phyloP scores from a whole-genome alignment of 1,140 invertebrate species.

The Cepaea nemoralis region DNA sequence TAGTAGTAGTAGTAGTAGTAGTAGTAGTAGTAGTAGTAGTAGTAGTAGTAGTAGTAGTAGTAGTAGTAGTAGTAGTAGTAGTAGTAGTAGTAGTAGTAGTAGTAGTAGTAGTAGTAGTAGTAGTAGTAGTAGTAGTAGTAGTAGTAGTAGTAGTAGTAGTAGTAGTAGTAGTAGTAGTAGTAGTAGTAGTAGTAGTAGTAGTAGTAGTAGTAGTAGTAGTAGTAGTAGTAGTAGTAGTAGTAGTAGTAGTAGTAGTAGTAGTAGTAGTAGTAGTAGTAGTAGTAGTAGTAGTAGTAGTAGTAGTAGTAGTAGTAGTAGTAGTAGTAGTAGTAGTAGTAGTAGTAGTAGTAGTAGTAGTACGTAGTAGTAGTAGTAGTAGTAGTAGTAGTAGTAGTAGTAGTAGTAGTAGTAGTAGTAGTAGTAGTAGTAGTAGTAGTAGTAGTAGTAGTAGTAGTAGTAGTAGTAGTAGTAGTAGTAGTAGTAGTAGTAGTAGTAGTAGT shows the following conservation, averaged over 20 bases:
- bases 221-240: conserved; percentile 26
- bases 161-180: conserved; percentile 20
- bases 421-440: conserved; percentile 26
- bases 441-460: conserved; percentile 26
- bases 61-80: conserved; percentile 24
- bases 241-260: conserved; percentile 26
- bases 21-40: conserved; percentile 18
- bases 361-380: no score
- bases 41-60: conserved; percentile 12
- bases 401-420: conserved; percentile 26
- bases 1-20: conserved; percentile 24
- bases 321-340: conserved; percentile 18
- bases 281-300: conserved; percentile 24
- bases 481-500: conserved; percentile 16
- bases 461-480: conserved; percentile 23
- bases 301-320: conserved; percentile 26
- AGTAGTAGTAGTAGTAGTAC: conserved; percentile 22
- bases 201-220: conserved; percentile 26
- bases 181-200: conserved; percentile 24
- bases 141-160: conserved; percentile 22
- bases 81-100: conserved; percentile 16
- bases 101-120: conserved; percentile 22
- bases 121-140: conserved; percentile 23
- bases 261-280: conserved; percentile 24
- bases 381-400: conserved; percentile 19